phyloP scores from a whole-genome alignment of 2,888 invertebrate genomes.

The Neoascia interrupta region DNA sequence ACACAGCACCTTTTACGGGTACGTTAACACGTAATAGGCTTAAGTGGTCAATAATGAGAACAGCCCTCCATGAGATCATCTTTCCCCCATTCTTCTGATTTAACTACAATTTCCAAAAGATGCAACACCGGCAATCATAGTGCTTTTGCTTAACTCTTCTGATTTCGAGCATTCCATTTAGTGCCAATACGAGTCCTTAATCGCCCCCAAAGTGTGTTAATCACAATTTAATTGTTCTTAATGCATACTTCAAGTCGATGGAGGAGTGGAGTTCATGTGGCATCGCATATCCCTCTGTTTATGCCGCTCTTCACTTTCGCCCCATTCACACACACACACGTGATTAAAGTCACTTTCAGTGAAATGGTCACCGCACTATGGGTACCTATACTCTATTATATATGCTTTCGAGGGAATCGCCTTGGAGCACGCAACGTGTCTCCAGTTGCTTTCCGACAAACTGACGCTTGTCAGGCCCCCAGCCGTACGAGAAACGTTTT shows the following conservation, averaged over 20 bases:
- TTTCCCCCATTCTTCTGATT: no score
- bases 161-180: background rate
- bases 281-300: conserved; percentile 15
- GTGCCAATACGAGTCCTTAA: background rate
- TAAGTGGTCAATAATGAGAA: no score
- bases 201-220: conserved; percentile 42
- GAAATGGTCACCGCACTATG: conserved; percentile 45
- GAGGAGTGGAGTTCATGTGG: background rate
- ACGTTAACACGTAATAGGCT: no score
- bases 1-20: no score
- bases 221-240: conserved; percentile 35
- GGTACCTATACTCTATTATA: background rate
- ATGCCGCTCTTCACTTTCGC: conserved; percentile 1
- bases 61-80: no score
- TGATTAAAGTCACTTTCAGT: conserved; percentile 39
- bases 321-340: conserved; percentile 26
- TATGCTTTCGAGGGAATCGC: conserved; percentile 1
- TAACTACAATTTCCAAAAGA: no score
- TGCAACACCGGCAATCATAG: no score
- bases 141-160: no score
- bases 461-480: background rate
- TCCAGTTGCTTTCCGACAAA: background rate
- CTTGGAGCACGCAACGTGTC: conserved; percentile 37
- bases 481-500: no score
- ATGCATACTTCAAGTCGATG: background rate